A percentile compares a stretch with the other conserved stretches of the same genome.
phyloP scores from a whole-genome alignment of 1,140 invertebrate genomes.

The Carposina sasakii region DNA sequence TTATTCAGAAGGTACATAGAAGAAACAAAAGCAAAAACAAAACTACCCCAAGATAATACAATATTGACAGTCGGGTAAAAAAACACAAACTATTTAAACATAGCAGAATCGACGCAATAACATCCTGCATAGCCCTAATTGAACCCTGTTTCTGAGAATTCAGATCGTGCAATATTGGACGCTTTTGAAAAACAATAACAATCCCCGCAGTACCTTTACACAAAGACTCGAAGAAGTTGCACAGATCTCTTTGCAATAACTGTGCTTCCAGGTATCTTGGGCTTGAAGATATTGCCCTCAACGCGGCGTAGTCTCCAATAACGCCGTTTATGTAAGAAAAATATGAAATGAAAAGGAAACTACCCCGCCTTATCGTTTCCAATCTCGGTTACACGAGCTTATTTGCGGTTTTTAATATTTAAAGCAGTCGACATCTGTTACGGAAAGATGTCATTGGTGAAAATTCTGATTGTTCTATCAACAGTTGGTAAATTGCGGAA shows the following conservation, averaged over 20 bases:
- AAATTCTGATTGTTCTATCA: too few species aligned
- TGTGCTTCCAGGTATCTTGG: slow-evolving; percentile 4
- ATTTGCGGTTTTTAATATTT: slow-evolving; percentile 38
- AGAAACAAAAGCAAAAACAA: too few species aligned
- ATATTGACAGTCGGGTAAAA: too few species aligned
- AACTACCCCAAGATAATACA: too few species aligned
- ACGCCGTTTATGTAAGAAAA: slow-evolving; percentile 63
- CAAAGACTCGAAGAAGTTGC: slow-evolving; percentile 68
- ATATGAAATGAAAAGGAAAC: slow-evolving; percentile 63
- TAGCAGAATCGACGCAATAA: too few species aligned
- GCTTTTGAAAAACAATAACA: slow-evolving; percentile 70
- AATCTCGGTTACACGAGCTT: slow-evolving; percentile 38
- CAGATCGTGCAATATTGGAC: slow-evolving; percentile 56
- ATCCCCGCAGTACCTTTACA: slow-evolving; percentile 60
- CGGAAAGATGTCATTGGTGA: too few species aligned
- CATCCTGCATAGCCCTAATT: too few species aligned
- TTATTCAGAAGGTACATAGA: too few species aligned
- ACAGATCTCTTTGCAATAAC: slow-evolving; percentile 71
- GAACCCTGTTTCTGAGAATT: too few species aligned
- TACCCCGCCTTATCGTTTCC: slow-evolving; percentile 50
- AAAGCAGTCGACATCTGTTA: too few species aligned
- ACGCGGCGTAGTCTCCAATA: slow-evolving; percentile 44
- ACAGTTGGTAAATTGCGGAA: too few species aligned
- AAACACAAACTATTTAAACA: too few species aligned
- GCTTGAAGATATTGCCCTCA: background rate